Base-by-base conservation (phyloP, 1,140 invertebrate species). In the Sycophila sp. region DNA sequence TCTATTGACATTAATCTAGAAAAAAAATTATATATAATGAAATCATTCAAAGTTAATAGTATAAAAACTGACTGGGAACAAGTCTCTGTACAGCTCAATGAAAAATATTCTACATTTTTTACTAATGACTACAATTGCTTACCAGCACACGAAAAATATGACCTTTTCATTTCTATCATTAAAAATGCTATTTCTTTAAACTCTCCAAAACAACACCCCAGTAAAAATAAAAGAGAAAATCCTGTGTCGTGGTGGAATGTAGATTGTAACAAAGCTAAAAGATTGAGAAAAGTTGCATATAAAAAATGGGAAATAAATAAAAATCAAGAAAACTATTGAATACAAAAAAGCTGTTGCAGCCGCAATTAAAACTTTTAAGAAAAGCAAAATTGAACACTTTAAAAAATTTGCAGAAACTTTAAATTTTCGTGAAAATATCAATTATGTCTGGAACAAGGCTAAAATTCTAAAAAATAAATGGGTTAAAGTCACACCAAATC, bases 401-500 rank as follows among this genome's bases (percentile, higher is more conserved):
- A 24, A 28, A n/a, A 42, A 60, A 28, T 60, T 45, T 45, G 22
- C 38, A 2, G 24, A 28, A 22, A n/a, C 36, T 10, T 10, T 60
- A 8, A 17, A 28, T 11, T 60, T 42, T 28, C 7, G 22, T 1
- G 28, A 24, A 42, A 60, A 60, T 45, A 2, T 15, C 6, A 42
- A 40, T 15, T 42, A 42, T 40, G 15, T 53, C 0, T 65, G 62
- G 49, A 24, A 47, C 7, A 53, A 38, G 17, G 36, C 7, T 10
- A 51, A 40, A 36, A 53, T 65, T 0, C 10, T 65, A 0, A 26
- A 65, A 53, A 49, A 65, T 22, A 38, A 13, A 7, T 65, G 62
- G 49, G 30, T 34, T 5, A 36, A 55, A 40, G 15, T 47, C 13
- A 28, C n/a, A 7, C 26, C 45, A 5, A 2, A 7, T 19, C n/a